A percentile compares a stretch with the other conserved stretches of the same genome.
Conservation (phyloP, 2,113 vertebrate species). For the Neolamprologus caudopunctatus region DNA sequence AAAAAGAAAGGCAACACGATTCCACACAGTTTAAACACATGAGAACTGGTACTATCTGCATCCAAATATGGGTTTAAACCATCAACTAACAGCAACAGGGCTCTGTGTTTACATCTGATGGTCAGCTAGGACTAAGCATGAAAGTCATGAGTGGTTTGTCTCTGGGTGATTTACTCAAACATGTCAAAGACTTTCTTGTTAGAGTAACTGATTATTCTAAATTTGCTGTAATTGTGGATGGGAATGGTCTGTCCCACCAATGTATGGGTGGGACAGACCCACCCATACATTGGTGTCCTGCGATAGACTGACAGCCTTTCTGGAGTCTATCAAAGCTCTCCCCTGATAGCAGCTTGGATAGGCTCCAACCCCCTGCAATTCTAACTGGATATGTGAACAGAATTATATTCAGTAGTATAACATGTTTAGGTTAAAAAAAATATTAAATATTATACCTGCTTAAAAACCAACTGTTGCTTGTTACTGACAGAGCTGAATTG, state of each 20-base stretch:
- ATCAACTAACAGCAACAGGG: background rate
- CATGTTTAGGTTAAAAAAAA: background rate
- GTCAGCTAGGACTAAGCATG: background rate
- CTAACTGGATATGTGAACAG: background rate
- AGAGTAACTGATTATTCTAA: background rate
- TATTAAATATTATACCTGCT: background rate
- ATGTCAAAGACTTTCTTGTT: background rate
- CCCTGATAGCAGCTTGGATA: background rate
- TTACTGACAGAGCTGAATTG: background rate
- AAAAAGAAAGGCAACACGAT: background rate
- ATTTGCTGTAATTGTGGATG: background rate
- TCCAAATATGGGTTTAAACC: background rate
- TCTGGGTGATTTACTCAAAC: background rate
- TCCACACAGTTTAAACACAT: background rate
- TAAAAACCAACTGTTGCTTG: background rate
- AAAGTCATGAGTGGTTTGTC: background rate
- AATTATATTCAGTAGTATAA: background rate
- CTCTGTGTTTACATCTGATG: background rate
- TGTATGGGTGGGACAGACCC: background rate
- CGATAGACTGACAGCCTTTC: background rate
- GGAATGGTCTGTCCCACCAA: background rate
- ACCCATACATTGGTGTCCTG: too few relatives aligned
- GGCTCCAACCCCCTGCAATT: background rate
- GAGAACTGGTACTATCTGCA: background rate
- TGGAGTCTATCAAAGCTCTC: background rate